Conservation (phyloP, 2,888 invertebrate genomes). For the Heliconius aoede region DNA sequence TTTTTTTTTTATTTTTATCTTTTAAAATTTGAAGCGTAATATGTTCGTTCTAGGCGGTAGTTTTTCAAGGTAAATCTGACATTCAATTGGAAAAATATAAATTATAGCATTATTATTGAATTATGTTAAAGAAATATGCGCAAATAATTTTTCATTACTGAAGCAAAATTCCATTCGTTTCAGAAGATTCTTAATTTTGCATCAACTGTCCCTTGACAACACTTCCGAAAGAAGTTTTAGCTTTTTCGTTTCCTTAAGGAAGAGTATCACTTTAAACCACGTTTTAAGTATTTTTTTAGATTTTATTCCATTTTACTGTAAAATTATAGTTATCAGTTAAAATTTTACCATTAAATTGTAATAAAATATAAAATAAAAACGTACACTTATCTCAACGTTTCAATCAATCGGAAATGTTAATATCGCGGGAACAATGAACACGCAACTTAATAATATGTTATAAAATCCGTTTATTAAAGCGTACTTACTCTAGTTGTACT, state of each 20-base stretch:
- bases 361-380: too few relatives aligned
- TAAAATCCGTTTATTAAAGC: neutral
- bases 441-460: neutral
- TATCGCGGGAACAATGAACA: neutral
- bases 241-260: too few relatives aligned
- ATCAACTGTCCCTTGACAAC: neutral
- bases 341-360: too few relatives aligned
- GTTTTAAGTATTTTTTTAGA: too few relatives aligned
- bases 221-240: too few relatives aligned
- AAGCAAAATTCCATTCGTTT: neutral
- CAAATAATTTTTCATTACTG: neutral
- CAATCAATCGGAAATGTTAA: neutral
- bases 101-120: neutral
- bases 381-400: neutral
- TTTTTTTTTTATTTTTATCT: neutral
- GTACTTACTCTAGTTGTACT: neutral
- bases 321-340: too few relatives aligned
- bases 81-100: neutral
- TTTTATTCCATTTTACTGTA: too few relatives aligned
- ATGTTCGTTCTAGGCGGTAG: neutral
- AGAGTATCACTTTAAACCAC: too few relatives aligned
- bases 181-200: neutral
- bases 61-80: neutral
- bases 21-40: neutral
- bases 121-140: neutral